Conservation (phyloP, 2,888 invertebrate genomes). For the Acleris laterana region DNA sequence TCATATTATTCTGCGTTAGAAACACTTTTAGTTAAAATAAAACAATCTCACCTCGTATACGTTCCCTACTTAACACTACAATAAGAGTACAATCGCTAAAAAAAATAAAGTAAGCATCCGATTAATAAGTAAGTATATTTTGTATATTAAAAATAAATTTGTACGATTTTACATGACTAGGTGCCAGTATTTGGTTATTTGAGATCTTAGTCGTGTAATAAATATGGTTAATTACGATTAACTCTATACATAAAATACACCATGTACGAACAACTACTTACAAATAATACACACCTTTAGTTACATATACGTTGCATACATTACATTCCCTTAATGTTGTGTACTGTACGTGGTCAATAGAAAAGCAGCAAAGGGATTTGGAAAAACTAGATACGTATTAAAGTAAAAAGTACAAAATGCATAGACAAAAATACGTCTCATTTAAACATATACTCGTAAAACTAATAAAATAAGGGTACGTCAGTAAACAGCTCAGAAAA, state of each 20-base stretch:
- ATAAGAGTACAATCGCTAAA: slow-evolving; percentile 1
- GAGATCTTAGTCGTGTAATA: slow-evolving; percentile 14
- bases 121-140: not conserved
- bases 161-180: slow-evolving; percentile 17
- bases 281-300: slow-evolving; percentile 32
- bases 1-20: too few species aligned
- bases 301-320: slow-evolving; percentile 19
- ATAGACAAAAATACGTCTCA: slow-evolving; percentile 4
- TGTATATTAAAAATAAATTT: slow-evolving; percentile 9
- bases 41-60: too few species aligned
- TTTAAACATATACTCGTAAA: too few species aligned
- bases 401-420: slow-evolving; percentile 14
- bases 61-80: not conserved
- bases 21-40: too few species aligned
- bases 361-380: not conserved
- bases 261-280: slow-evolving; percentile 32
- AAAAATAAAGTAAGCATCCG: not conserved
- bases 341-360: not conserved
- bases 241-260: slow-evolving; percentile 56
- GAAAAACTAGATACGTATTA: not conserved
- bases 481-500: slow-evolving; percentile 38
- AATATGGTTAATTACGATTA: slow-evolving; percentile 4
- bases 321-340: slow-evolving; percentile 11
- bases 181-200: slow-evolving; percentile 16
- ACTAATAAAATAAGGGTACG: slow-evolving; percentile 11